Conservation (phyloP, 2,113 vertebrate genomes). For the Chinchilla lanigera region DNA sequence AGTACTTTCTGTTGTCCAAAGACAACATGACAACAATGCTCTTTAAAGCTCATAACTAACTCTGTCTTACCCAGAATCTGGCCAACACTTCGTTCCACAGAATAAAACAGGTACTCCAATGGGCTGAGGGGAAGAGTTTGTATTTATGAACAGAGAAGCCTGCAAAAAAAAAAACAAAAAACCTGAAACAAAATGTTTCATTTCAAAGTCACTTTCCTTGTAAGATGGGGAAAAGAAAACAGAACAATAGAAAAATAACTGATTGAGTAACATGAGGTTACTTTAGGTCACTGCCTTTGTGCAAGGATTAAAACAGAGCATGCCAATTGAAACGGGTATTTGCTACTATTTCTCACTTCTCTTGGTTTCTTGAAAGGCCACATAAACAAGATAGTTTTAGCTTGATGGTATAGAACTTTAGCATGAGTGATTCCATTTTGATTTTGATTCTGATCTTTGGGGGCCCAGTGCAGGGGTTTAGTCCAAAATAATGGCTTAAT, state of each 20-base stretch:
- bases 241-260: not conserved
- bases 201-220: not conserved
- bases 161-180: not conserved
- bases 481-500: not conserved
- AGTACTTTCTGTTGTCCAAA: not conserved
- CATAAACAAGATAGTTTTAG: not conserved
- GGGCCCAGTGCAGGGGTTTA: not conserved
- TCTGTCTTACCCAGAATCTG: not conserved
- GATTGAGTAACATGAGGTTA: not conserved
- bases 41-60: not conserved
- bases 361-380: not conserved
- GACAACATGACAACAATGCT: not conserved
- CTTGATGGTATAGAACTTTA: not conserved
- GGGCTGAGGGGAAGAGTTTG: not conserved
- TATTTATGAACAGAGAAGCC: too few relatives aligned
- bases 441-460: not conserved
- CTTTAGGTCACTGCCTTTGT: not conserved
- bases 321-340: not conserved
- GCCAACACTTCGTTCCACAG: not conserved
- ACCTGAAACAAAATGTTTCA: not conserved
- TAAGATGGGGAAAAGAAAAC: not conserved
- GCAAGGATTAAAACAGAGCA: not conserved
- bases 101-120: not conserved
- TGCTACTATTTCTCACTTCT: not conserved
- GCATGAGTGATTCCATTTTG: not conserved